Base-by-base conservation (phyloP, 2,888 invertebrate genomes). In the Trachelus tabidus region DNA sequence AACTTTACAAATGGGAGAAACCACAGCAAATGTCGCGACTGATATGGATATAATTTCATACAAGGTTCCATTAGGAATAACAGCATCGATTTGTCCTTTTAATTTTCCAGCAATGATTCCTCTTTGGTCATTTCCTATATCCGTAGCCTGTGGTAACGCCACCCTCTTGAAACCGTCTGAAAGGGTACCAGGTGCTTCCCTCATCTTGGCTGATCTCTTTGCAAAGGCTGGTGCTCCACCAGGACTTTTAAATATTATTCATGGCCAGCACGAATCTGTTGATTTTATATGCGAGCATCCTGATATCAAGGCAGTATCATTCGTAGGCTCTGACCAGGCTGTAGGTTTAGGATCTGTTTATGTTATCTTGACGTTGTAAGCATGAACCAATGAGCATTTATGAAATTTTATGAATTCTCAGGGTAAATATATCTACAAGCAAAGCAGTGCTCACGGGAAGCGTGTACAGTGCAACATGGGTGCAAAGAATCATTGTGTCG, bases 51-150 rank as follows among this genome's bases (percentile, higher is more conserved):
- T 98, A 1, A 95, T 97, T 84, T 97, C 98, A 12, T 97, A 97
- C 91, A 96, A 98, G 85, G 93, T 97, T 74, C 99, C 99, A 0
- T 92, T 99, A 1, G 99, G 99, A 71, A 97, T 98, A 2, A 96
- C 96, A 33, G 98, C 96, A 88, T 98, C 99, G 75, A 98, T 99
- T 86, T 97, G 98, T n/a, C 99, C 99, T 0, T 99, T 99, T 92
- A 99, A 99, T 92, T 99, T 99, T 92, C 99, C 99, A 0, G 99
- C 99, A 40, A 99, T 99, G 99, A 98, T 99, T 85, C 99, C 99
- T 0, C 93, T 99, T 6, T 99, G 99, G 99, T 96, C 96, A 94
- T 96, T 96, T 94, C 97, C 97, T 0, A 93, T 96, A 75, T 95
- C 97, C 30, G 93, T 96, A 69, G 96, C 97, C 11, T 97, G 98